Conservation (phyloP, 2,113 vertebrate genomes). For the Steatornis caripensis region DNA sequence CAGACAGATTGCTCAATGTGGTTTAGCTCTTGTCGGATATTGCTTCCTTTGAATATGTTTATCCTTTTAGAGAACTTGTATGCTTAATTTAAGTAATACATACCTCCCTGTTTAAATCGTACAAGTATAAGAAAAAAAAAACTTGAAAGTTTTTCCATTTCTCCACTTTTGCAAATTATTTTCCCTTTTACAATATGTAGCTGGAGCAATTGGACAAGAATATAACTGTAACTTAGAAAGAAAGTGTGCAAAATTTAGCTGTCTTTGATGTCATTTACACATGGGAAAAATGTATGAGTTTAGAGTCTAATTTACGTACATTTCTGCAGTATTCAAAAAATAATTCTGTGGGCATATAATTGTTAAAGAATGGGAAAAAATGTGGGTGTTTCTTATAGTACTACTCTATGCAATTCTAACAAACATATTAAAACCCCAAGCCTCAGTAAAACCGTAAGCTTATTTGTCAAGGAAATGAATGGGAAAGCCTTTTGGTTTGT, state of each 20-base stretch:
- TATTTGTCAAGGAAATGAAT: constrained; percentile 38
- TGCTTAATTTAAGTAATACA: not conserved
- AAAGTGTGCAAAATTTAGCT: not conserved
- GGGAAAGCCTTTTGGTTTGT: not conserved
- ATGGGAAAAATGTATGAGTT: not conserved
- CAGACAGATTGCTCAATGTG: not conserved
- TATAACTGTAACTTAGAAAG: not conserved
- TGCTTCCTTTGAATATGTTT: not conserved
- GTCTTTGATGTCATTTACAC: not conserved
- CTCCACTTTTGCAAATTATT: not conserved
- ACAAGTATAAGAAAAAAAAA: not conserved
- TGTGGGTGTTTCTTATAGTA: not conserved
- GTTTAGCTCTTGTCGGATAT: not conserved
- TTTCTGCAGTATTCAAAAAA: not conserved
- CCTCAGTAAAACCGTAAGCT: not conserved
- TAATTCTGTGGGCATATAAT: not conserved
- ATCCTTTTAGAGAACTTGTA: not conserved
- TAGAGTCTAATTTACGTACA: not conserved
- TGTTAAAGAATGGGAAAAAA: not conserved
- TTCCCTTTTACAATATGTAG: not conserved
- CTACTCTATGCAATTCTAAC: not conserved
- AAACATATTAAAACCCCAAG: constrained; percentile 4
- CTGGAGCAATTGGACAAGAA: not conserved
- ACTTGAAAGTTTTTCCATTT: not conserved
- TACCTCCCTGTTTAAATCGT: not conserved